Conservation (phyloP, 2,888 invertebrate genomes). For the Pheosia gnoma region DNA sequence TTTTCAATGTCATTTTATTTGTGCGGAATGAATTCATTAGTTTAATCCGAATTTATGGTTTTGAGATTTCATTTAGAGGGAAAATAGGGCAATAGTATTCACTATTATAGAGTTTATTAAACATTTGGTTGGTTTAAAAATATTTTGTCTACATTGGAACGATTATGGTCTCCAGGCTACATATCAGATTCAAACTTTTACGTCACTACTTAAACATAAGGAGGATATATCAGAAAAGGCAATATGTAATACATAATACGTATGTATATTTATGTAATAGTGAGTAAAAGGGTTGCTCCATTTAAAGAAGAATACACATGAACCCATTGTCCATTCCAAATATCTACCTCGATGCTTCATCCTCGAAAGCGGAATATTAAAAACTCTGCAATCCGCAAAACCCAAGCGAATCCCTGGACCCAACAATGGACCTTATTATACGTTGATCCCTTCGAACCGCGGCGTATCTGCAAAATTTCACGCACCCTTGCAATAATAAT, state of each 20-base stretch:
- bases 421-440: slow-evolving; percentile 59
- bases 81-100: too few relatives aligned
- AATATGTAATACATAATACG: neutral
- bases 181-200: too few relatives aligned
- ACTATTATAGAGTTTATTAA: too few relatives aligned
- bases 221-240: neutral
- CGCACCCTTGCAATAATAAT: slow-evolving; percentile 79
- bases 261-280: neutral
- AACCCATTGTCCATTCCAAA: slow-evolving; percentile 18
- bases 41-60: slow-evolving; percentile 36
- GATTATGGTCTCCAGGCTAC: neutral
- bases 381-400: slow-evolving; percentile 45
- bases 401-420: slow-evolving; percentile 32
- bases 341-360: slow-evolving; percentile 20
- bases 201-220: too few relatives aligned
- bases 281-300: slow-evolving; percentile 3
- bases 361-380: slow-evolving; percentile 49
- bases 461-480: slow-evolving; percentile 78
- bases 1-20: slow-evolving; percentile 78
- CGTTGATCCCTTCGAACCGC: slow-evolving; percentile 63
- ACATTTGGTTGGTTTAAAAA: too few relatives aligned
- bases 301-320: slow-evolving; percentile 5
- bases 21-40: slow-evolving; percentile 52
- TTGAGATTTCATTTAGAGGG: neutral
- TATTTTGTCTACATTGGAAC: neutral